A percentile compares a stretch with the other conserved stretches of the same genome.
Evolutionary conservation across 2,797 vertebrate species (phyloP).

Genomic region (Gambusia yucatana): DNA sequence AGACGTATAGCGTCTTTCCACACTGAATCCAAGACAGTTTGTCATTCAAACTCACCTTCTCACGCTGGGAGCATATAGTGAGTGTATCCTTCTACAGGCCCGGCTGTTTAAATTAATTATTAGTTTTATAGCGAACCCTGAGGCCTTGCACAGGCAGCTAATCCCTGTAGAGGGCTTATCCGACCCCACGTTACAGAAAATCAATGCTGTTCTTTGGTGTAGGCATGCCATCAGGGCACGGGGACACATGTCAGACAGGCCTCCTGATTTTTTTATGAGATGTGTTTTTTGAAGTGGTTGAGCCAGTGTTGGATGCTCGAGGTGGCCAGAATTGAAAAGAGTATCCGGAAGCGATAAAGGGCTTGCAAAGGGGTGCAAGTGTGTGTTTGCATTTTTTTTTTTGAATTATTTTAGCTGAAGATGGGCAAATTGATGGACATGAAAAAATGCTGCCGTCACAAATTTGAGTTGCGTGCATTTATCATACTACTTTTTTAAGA

Average conservation of each 20-base stretch:
- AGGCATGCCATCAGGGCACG: conserved; percentile 79
- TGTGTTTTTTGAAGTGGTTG: conserved; percentile 83
- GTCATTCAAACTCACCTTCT: conserved; percentile 67
- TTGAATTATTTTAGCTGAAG: conserved; percentile 43
- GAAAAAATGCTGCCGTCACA: conserved; percentile 4
- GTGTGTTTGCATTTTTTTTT: conserved; percentile 24
- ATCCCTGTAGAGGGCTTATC: conserved; percentile 89
- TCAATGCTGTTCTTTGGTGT: conserved; percentile 87
- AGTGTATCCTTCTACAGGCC: conserved; percentile 80
- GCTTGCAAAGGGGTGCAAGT: conserved; percentile 64
- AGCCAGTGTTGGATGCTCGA: conserved; percentile 84
- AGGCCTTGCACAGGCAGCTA: conserved; percentile 86
- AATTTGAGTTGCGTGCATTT: conserved; percentile 4
- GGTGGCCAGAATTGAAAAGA: conserved; percentile 84
- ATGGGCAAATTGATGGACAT: conserved; percentile 8
- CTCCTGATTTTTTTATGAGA: conserved; percentile 86
- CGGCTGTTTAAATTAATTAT: conserved; percentile 91
- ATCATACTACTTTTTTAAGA: neutral
- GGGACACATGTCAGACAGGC: conserved; percentile 86
- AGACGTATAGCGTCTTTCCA: conserved; percentile 44
- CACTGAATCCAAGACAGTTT: conserved; percentile 63
- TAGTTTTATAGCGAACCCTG: conserved; percentile 87
- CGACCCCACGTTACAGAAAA: conserved; percentile 87
- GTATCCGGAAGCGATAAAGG: conserved; percentile 76
- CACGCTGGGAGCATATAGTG: conserved; percentile 66